Percentiles rank a stretch among this genome's conserved stretches.
Evolutionary conservation across 2,113 vertebrate genomes (phyloP).

Genomic region (Heliornis fulica): DNA sequence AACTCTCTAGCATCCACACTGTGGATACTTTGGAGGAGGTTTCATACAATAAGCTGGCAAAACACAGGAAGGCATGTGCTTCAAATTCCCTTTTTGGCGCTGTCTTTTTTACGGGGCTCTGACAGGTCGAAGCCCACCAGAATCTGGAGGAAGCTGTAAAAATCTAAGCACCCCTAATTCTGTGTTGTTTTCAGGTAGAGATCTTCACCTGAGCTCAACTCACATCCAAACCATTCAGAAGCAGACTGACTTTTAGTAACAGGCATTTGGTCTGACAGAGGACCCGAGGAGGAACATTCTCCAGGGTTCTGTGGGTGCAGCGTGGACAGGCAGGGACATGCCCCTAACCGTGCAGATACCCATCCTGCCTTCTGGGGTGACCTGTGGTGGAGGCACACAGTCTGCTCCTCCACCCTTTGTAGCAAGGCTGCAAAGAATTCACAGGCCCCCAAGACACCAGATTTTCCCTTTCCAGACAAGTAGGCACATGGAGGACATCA

Average conservation of each 20-base stretch:
- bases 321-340: not conserved
- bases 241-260: not conserved
- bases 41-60: not conserved
- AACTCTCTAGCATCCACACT: not conserved
- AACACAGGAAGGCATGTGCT: not conserved
- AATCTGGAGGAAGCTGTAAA: not conserved
- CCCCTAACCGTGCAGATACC: not conserved
- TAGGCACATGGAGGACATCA: not conserved
- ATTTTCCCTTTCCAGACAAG: not conserved
- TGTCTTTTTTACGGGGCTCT: not conserved
- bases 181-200: not conserved
- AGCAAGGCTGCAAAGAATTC: not conserved
- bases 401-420: not conserved
- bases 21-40: not conserved
- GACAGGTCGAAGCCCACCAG: not conserved
- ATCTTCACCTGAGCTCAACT: not conserved
- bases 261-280: not conserved
- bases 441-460: not conserved
- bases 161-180: not conserved
- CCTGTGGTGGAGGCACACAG: not conserved
- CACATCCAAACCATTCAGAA: not conserved
- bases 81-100: not conserved
- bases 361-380: not conserved
- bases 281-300: not conserved
- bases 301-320: fast-evolving